A percentile compares a stretch with the other conserved stretches of the same genome.
Evolutionary conservation across 2,888 invertebrate species (phyloP).

Genomic region (Lagria hirta): DNA sequence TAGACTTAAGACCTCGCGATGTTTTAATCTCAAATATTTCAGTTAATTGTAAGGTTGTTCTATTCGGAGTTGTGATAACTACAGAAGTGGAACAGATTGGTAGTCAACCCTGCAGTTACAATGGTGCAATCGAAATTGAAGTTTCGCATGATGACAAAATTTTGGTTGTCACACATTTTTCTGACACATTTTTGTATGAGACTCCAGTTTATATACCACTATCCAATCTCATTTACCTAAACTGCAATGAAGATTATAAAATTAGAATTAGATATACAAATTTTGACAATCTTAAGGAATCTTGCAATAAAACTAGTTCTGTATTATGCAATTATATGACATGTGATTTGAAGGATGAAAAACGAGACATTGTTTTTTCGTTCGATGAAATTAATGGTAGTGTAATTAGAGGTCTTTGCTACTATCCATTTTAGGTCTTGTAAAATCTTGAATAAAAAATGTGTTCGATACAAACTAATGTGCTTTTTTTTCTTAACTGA

Average conservation of each 20-base stretch:
- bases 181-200: slow-evolving; percentile 32
- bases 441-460: no score
- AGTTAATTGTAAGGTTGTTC: slow-evolving; percentile 32
- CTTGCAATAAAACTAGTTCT: slow-evolving; percentile 24
- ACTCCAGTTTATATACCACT: slow-evolving; percentile 36
- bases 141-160: slow-evolving; percentile 17
- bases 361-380: slow-evolving; percentile 34
- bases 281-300: slow-evolving; percentile 23
- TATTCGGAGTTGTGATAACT: slow-evolving; percentile 37
- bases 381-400: slow-evolving; percentile 44
- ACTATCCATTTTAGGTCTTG: slow-evolving; percentile 35
- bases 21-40: slow-evolving; percentile 33
- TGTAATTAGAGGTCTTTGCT: slow-evolving; percentile 45
- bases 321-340: slow-evolving; percentile 43
- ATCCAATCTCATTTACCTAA: slow-evolving; percentile 36
- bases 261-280: slow-evolving; percentile 42
- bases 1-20: slow-evolving; percentile 33
- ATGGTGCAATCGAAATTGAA: slow-evolving; percentile 21
- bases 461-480: no score
- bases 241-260: slow-evolving; percentile 39
- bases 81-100: slow-evolving; percentile 23
- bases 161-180: slow-evolving; percentile 31
- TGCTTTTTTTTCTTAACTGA: no score
- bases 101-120: slow-evolving; percentile 1
- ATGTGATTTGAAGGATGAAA: slow-evolving; percentile 33